Evolutionary conservation across 2,888 invertebrate species (phyloP).

Genomic region (Morpho helenor): DNA sequence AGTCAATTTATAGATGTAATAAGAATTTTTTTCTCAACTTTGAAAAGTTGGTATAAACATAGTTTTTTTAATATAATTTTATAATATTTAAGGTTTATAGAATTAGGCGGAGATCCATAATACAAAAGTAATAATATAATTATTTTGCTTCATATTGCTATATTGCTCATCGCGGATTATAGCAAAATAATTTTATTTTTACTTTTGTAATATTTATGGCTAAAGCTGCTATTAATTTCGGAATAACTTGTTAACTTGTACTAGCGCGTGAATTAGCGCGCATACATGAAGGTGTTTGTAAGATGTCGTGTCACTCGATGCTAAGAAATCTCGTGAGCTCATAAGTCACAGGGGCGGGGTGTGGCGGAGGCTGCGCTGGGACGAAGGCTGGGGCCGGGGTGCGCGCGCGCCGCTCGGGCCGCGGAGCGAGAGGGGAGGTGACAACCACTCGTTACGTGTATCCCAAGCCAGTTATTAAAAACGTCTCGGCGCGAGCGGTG

Average conservation of each 20-base stretch:
- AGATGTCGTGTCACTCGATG: constrained; percentile 32
- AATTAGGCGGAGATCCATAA: no score
- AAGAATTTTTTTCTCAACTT: no score
- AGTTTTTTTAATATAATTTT: no score
- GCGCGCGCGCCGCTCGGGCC: constrained; percentile 35
- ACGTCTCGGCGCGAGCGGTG: constrained; percentile 79
- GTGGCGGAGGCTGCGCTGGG: constrained; percentile 64
- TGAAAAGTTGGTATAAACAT: no score
- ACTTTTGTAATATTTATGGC: constrained; percentile 8
- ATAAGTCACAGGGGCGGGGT: constrained; percentile 70
- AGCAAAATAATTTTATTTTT: no score
- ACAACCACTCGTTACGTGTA: constrained; percentile 79
- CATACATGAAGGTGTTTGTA: neutral
- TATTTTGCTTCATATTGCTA: no score
- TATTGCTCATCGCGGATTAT: no score
- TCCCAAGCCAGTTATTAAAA: constrained; percentile 80
- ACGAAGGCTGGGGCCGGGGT: constrained; percentile 35
- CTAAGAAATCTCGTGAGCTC: constrained; percentile 47
- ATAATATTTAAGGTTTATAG: no score
- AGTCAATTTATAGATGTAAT: no score
- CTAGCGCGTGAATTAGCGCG: neutral
- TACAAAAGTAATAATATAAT: no score
- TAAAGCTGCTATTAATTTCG: neutral
- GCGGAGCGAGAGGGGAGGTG: constrained; percentile 68
- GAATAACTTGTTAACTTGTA: neutral